A percentile compares a stretch with the other conserved stretches of the same genome.
phyloP scores from a whole-genome alignment of 1,140 invertebrate species.

The Camponotus floridanus region DNA sequence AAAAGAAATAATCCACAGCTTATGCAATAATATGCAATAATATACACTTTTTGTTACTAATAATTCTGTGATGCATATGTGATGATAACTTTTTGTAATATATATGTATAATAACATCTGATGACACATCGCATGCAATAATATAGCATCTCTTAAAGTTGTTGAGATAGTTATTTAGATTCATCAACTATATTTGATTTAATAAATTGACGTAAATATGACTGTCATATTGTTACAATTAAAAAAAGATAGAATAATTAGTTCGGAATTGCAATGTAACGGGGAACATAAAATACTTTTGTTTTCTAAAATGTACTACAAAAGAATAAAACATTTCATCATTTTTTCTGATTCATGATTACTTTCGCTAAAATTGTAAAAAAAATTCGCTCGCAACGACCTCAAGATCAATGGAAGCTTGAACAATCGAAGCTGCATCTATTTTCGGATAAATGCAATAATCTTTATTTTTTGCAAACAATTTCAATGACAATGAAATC shows the following conservation, averaged over 20 bases:
- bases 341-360: not conserved
- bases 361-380: not conserved
- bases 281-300: not conserved
- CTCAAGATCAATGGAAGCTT: not conserved
- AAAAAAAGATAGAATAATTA: not conserved
- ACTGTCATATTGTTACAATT: not conserved
- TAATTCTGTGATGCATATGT: not conserved
- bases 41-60: not conserved
- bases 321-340: not conserved
- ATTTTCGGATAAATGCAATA: conserved; percentile 21
- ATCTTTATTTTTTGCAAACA: conserved; percentile 47
- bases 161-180: conserved; percentile 19
- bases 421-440: not conserved
- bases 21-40: not conserved
- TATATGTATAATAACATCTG: conserved; percentile 18
- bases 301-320: not conserved
- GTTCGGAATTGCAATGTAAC: not conserved
- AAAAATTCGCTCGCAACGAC: not conserved
- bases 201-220: not conserved
- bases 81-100: conserved; percentile 32
- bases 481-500: conserved; percentile 75
- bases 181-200: not conserved
- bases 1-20: not conserved
- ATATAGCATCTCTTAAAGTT: conserved; percentile 27
- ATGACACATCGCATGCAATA: conserved; percentile 16